Percentiles rank a stretch among this genome's conserved stretches.
phyloP scores from a whole-genome alignment of 2,888 invertebrate species.

The Temnothorax rugatulus region DNA sequence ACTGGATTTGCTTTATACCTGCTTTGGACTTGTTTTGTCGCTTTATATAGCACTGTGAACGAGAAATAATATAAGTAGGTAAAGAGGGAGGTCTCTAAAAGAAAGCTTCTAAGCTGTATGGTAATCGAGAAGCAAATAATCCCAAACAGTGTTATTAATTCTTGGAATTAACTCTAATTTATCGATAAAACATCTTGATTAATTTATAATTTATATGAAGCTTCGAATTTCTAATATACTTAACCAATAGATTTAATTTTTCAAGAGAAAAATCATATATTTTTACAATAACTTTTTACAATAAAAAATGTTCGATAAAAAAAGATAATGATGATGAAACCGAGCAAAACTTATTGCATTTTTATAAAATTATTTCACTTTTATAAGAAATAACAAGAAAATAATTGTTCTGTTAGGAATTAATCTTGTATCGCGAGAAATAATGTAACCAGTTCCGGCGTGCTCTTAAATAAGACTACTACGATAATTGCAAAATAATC shows the following conservation, averaged over 20 bases:
- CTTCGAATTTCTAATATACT: neutral
- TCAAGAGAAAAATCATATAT: neutral
- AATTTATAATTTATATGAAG: conserved; percentile 7
- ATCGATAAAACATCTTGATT: neutral
- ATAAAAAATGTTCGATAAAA: neutral
- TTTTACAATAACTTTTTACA: neutral
- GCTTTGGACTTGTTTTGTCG: conserved; percentile 60
- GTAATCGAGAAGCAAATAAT: conserved; percentile 28
- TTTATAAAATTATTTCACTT: neutral
- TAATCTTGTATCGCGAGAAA: conserved; percentile 13
- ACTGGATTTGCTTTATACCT: conserved; percentile 58
- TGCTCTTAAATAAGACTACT: conserved; percentile 28
- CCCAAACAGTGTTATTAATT: conserved; percentile 49
- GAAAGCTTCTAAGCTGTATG: conserved; percentile 3
- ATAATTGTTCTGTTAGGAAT: conserved; percentile 18
- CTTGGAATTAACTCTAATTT: neutral
- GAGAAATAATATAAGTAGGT: conserved; percentile 52
- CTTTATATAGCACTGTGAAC: conserved; percentile 46
- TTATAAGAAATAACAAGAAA: conserved; percentile 20
- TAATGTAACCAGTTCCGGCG: neutral
- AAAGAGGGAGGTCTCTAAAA: conserved; percentile 13
- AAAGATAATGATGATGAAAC: neutral
- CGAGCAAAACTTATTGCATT: neutral
- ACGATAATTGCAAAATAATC: conserved; percentile 44
- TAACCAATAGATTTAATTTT: neutral